Evolutionary conservation across 2,888 invertebrate species (phyloP).

Genomic region (Chrysopilus asiliformis): DNA sequence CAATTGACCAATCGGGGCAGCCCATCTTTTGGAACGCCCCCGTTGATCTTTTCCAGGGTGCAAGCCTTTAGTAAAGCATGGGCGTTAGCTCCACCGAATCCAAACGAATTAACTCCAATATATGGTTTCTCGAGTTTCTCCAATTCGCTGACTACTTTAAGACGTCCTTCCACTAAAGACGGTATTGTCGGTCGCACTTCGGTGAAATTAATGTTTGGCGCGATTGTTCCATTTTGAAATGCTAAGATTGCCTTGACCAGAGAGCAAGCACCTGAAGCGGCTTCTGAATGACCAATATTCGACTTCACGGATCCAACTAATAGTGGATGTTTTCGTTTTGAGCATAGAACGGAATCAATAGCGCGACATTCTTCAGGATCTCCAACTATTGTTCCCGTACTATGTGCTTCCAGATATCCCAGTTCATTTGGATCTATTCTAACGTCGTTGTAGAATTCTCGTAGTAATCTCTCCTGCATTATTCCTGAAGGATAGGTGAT

Average conservation of each 20-base stretch:
- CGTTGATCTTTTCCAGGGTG: constrained; percentile 35
- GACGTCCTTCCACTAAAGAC: constrained; percentile 46
- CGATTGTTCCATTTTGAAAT: constrained; percentile 65
- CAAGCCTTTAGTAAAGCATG: constrained; percentile 26
- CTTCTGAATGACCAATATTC: constrained; percentile 87
- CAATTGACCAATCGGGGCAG: constrained; percentile 58
- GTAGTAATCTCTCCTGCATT: constrained; percentile 46
- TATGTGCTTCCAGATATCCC: constrained; percentile 77
- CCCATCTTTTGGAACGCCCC: constrained; percentile 47
- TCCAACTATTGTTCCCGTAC: constrained; percentile 69
- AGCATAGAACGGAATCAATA: constrained; percentile 66
- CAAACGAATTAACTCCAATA: constrained; percentile 81
- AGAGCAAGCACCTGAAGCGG: constrained; percentile 70
- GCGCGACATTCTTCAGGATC: constrained; percentile 86
- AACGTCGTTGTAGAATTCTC: constrained; percentile 54
- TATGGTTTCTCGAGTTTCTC: constrained; percentile 58
- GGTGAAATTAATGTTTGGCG: constrained; percentile 74
- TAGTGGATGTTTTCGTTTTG: constrained; percentile 59
- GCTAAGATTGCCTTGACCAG: constrained; percentile 69
- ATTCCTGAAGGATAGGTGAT: constrained; percentile 54
- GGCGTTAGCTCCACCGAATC: constrained; percentile 78
- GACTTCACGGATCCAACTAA: constrained; percentile 85
- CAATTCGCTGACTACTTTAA: constrained; percentile 59
- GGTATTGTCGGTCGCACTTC: constrained; percentile 47
- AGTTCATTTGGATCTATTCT: constrained; percentile 54